Percentiles rank a stretch among this genome's conserved stretches.
Evolutionary conservation across 2,888 invertebrate species (phyloP).

Genomic region (Scrobipalpa atriplicella): DNA sequence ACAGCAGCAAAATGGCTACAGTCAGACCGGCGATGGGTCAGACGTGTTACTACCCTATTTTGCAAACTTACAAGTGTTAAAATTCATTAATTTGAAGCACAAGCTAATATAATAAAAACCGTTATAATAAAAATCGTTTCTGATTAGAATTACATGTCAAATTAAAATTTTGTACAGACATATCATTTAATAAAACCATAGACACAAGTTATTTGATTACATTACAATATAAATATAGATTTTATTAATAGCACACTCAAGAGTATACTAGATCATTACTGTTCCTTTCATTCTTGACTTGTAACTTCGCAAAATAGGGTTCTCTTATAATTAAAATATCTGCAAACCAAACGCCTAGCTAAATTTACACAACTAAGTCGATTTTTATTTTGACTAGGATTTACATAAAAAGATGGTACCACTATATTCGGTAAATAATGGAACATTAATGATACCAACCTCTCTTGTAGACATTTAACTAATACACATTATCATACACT

Average conservation of each 20-base stretch:
- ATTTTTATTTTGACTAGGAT: constrained; percentile 63
- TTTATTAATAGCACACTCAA: too few species aligned
- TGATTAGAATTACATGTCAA: too few species aligned
- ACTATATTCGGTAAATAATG: constrained; percentile 1
- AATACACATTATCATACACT: constrained; percentile 11
- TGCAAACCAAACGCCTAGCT: constrained; percentile 63
- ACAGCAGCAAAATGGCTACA: constrained; percentile 7
- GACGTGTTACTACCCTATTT: background rate
- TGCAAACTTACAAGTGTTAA: background rate
- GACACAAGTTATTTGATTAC: too few species aligned
- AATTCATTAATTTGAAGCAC: background rate
- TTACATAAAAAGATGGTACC: constrained; percentile 55
- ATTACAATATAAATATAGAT: too few species aligned
- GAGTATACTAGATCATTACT: background rate
- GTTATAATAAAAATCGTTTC: too few species aligned
- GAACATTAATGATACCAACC: background rate
- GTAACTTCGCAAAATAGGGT: background rate
- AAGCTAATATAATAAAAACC: too few species aligned
- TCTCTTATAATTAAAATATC: constrained; percentile 23
- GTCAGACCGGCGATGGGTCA: background rate
- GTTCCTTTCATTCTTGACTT: background rate
- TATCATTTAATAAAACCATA: too few species aligned
- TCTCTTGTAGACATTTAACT: constrained; percentile 26
- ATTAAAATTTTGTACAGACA: too few species aligned
- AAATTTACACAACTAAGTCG: constrained; percentile 61